Percentiles rank a stretch among this genome's conserved stretches.
phyloP scores from a whole-genome alignment of 1,140 invertebrate genomes.

The Macrotrachela quadricornifera region DNA sequence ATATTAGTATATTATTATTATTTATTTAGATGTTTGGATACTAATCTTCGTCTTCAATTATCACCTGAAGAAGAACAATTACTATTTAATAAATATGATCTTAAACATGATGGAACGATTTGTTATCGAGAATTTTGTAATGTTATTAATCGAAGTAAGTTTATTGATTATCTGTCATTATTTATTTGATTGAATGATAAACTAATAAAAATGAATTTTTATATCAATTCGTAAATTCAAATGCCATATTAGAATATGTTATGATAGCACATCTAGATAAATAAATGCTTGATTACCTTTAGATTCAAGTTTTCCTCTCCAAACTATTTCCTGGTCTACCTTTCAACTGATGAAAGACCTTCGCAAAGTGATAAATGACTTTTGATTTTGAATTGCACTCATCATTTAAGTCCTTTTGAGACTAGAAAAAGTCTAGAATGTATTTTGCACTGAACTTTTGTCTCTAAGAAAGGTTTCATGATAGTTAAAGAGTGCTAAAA shows the following conservation, averaged over 20 bases:
- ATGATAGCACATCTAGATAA: background rate
- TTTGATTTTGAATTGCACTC: too few species aligned
- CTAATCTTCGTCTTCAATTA: conserved; percentile 21
- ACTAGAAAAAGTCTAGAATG: too few species aligned
- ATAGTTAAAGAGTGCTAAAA: too few species aligned
- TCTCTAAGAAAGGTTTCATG: too few species aligned
- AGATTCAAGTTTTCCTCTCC: background rate
- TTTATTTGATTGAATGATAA: background rate
- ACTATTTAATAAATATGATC: conserved; percentile 20
- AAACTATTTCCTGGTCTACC: too few species aligned
- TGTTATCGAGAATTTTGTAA: conserved; percentile 26
- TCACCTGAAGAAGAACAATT: conserved; percentile 17
- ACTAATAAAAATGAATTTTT: too few species aligned
- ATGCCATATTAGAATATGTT: background rate
- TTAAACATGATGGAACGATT: conserved; percentile 18
- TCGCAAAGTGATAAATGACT: too few species aligned
- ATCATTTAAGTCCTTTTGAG: too few species aligned
- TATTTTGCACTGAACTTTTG: too few species aligned
- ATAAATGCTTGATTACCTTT: background rate
- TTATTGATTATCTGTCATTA: background rate
- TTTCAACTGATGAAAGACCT: too few species aligned
- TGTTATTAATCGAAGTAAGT: conserved; percentile 14
- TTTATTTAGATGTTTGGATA: conserved; percentile 26
- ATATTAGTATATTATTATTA: conserved; percentile 14
- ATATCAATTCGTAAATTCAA: too few species aligned